These are phyloP conservation scores for Neolamprologus fasciatus DNA, from an alignment of 2,113 vertebrate species.

Conservation along the genomic window DNA sequence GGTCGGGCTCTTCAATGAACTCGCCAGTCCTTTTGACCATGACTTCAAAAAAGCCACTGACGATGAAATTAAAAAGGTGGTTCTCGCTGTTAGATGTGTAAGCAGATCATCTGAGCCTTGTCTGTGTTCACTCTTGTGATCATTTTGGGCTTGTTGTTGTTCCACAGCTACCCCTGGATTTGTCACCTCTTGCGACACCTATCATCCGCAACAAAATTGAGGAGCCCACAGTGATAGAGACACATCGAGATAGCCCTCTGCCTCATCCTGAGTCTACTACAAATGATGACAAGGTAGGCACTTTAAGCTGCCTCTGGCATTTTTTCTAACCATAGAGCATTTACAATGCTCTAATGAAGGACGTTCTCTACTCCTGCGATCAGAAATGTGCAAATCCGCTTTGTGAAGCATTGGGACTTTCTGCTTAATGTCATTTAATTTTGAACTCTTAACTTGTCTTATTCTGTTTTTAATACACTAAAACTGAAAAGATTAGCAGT, in stretches of 20 bases:
- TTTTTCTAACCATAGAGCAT: neutral
- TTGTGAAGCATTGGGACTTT: neutral
- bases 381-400: neutral
- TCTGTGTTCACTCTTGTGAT: neutral
- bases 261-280: slow-evolving; percentile 97
- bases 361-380: neutral
- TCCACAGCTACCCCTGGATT: slow-evolving; percentile 89
- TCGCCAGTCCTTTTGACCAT: slow-evolving; percentile 96
- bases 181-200: slow-evolving; percentile 94
- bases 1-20: slow-evolving; percentile 96
- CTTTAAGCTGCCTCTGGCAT: neutral
- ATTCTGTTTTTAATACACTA: neutral
- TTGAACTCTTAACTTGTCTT: neutral
- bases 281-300: slow-evolving; percentile 87
- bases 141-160: neutral
- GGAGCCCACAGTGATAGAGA: slow-evolving; percentile 79
- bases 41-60: slow-evolving; percentile 97
- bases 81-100: neutral
- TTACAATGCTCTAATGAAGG: neutral
- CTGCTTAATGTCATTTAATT: neutral
- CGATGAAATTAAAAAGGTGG: slow-evolving; percentile 97
- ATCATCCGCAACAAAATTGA: slow-evolving; percentile 94
- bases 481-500: neutral
- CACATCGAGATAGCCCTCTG: slow-evolving; percentile 90
- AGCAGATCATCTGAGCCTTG: neutral